A percentile compares a stretch with the other conserved stretches of the same genome.
Evolutionary conservation across 2,888 invertebrate species (phyloP).

Genomic region (Oeneis ivallda): DNA sequence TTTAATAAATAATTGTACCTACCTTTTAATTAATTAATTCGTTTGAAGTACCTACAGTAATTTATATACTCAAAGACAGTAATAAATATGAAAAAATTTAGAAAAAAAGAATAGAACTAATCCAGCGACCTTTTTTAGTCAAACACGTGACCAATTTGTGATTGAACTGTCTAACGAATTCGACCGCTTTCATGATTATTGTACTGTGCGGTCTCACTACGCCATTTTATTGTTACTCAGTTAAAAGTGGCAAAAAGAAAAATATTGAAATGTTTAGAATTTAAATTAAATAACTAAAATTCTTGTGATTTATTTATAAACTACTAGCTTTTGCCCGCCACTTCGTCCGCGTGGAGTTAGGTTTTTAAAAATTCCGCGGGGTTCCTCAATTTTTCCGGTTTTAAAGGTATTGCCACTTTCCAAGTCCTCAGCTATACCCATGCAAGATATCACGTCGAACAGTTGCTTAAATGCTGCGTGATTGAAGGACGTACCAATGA

Average conservation of each 20-base stretch:
- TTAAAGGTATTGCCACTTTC: too few species aligned
- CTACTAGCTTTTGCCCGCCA: not conserved
- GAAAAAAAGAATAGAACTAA: not conserved
- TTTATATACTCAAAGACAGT: not conserved
- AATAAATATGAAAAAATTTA: not conserved
- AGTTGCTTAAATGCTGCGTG: too few species aligned
- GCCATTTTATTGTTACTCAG: not conserved
- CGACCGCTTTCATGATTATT: not conserved
- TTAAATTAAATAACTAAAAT: not conserved
- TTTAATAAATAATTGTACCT: not conserved
- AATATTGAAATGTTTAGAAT: not conserved
- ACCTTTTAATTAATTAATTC: not conserved
- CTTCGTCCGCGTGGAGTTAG: too few species aligned
- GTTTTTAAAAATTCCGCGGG: not conserved
- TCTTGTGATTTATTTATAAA: too few species aligned
- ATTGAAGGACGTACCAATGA: too few species aligned
- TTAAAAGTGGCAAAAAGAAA: not conserved
- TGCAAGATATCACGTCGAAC: too few species aligned
- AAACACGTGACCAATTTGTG: constrained; percentile 1
- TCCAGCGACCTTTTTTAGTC: not conserved
- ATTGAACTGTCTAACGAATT: not conserved
- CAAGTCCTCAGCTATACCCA: too few species aligned
- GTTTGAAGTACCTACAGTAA: not conserved
- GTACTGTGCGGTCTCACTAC: not conserved
- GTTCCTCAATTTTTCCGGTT: not conserved